phyloP scores from a whole-genome alignment of 23 tunicate species.

The Styela clava region DNA sequence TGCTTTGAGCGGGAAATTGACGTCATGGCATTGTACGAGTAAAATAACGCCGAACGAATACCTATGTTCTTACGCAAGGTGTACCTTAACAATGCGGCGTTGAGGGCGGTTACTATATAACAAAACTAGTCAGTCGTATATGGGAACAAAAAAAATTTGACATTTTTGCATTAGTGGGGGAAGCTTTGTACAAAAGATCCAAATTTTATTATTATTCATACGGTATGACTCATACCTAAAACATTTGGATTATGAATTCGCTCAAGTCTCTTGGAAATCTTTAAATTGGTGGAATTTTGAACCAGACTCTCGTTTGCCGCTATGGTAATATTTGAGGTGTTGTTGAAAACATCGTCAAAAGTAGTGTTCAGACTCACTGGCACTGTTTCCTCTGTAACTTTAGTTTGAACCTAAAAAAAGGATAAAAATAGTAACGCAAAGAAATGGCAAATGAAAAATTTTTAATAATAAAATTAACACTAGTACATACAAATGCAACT shows the following conservation, averaged over 20 bases:
- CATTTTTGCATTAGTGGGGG: no score
- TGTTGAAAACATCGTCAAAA: neutral
- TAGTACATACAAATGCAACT: no score
- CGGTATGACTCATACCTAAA: neutral
- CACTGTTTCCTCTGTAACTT: neutral
- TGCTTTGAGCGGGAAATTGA: neutral
- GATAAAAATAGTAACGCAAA: neutral
- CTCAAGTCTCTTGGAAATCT: neutral
- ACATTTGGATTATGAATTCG: slow-evolving; percentile 22
- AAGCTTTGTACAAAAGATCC: no score
- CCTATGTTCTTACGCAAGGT: no score
- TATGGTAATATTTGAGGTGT: neutral
- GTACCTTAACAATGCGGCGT: no score
- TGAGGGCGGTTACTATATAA: no score
- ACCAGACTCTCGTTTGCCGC: neutral
- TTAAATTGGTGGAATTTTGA: neutral
- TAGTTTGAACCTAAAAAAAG: neutral
- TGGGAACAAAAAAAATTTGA: no score
- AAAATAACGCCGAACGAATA: no score
- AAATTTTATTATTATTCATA: no score
- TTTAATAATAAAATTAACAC: no score
- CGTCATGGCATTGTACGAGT: neutral
- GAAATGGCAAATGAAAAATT: neutral
- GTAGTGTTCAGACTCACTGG: neutral
- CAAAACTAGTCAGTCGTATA: no score